Evolutionary conservation across 2,888 invertebrate species (phyloP).

Genomic region (Erebia ligea): DNA sequence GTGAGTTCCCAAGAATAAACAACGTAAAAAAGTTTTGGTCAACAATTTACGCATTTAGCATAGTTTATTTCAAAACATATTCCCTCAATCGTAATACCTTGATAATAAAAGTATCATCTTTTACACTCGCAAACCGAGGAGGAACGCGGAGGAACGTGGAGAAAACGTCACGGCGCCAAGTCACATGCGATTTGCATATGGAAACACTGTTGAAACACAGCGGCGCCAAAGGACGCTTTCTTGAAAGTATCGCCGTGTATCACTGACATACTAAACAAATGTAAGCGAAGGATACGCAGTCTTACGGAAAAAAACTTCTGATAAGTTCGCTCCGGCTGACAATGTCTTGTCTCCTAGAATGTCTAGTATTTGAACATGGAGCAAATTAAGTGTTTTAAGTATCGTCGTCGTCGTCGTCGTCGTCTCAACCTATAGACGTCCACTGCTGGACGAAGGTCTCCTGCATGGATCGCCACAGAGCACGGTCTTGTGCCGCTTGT

Average conservation of each 20-base stretch:
- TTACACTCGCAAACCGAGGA: conserved; percentile 27
- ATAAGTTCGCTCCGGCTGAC: too few relatives aligned
- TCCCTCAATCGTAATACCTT: conserved; percentile 11
- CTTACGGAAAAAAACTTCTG: too few relatives aligned
- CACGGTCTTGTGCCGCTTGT: too few relatives aligned
- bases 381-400: too few relatives aligned
- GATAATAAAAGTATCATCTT: conserved; percentile 33
- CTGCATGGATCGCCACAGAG: too few relatives aligned
- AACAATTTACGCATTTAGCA: background rate
- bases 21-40: background rate
- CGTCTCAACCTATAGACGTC: too few relatives aligned
- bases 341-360: too few relatives aligned
- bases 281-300: background rate
- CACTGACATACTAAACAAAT: background rate
- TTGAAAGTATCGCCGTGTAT: conserved; percentile 48
- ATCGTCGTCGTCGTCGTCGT: too few relatives aligned
- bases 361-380: too few relatives aligned
- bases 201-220: conserved; percentile 33
- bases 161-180: conserved; percentile 32
- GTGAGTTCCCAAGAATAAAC: background rate
- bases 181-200: conserved; percentile 39
- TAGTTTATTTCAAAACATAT: conserved; percentile 5
- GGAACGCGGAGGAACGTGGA: conserved; percentile 6
- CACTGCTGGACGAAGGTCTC: too few relatives aligned
- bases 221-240: conserved; percentile 50